A percentile compares a stretch with the other conserved stretches of the same genome.
These are phyloP conservation scores for Uropetala carovei DNA, from an alignment of 2,888 invertebrate genomes.

Conservation along the genomic window DNA sequence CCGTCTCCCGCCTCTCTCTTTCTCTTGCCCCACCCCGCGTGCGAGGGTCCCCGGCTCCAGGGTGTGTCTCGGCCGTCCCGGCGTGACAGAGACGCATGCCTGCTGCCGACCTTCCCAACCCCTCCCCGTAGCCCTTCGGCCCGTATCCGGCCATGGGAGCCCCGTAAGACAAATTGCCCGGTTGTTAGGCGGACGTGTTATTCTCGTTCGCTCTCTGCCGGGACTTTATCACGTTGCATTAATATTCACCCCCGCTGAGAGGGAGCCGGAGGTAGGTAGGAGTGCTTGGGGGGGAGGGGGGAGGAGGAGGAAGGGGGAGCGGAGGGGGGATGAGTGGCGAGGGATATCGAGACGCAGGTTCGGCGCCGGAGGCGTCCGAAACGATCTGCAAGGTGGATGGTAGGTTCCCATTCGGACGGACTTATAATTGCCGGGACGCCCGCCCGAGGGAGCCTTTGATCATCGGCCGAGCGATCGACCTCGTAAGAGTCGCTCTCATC, in stretches of 20 bases:
- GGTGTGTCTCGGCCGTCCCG: constrained; percentile 38
- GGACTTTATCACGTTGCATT: constrained; percentile 64
- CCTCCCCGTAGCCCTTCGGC: constrained; percentile 23
- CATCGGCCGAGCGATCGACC: not conserved
- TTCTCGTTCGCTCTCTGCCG: constrained; percentile 44
- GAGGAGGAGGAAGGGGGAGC: not conserved
- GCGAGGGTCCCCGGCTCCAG: constrained; percentile 23
- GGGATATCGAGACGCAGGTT: not conserved
- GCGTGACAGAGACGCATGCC: constrained; percentile 54
- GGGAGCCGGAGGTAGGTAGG: not conserved
- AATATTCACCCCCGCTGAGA: constrained; percentile 59
- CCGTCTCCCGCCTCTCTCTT: not conserved
- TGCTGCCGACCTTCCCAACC: not conserved
- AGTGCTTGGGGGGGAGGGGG: not conserved
- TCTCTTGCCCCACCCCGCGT: not conserved
- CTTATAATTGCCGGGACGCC: constrained; percentile 11
- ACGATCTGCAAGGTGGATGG: not conserved
- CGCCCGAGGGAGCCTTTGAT: not conserved
- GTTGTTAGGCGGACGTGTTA: constrained; percentile 60
- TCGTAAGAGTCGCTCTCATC: not conserved
- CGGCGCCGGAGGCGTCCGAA: not conserved
- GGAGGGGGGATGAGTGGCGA: no score
- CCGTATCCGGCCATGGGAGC: constrained; percentile 32
- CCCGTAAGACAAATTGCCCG: constrained; percentile 54
- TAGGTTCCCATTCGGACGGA: not conserved